Conservation (phyloP, 2,797 vertebrate species). For the Nannoperca australis region DNA sequence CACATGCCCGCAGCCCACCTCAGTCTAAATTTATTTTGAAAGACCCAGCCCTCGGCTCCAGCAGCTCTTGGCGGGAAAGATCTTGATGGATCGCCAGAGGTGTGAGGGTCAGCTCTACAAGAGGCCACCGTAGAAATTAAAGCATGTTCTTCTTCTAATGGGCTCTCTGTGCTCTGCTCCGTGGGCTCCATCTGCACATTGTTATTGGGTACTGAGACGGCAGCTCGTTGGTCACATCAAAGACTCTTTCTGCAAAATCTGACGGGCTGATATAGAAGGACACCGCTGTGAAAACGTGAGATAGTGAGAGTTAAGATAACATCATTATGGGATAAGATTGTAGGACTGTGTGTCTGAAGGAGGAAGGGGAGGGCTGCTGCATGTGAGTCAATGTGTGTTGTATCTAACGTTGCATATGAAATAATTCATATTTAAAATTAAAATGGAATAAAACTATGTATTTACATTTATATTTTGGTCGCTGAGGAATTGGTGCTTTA, state of each 20-base stretch:
- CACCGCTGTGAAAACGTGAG: conserved; percentile 46
- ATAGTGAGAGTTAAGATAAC: conserved; percentile 49
- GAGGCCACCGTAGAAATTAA: conserved; percentile 76
- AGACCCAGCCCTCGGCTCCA: conserved; percentile 35
- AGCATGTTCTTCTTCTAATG: conserved; percentile 74
- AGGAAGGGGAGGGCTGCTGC: not conserved
- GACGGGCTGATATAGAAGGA: conserved; percentile 45
- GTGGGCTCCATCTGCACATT: conserved; percentile 78
- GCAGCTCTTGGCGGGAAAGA: conserved; percentile 65
- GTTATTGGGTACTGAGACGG: conserved; percentile 73
- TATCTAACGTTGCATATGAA: not conserved
- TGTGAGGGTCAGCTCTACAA: conserved; percentile 82
- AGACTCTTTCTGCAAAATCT: conserved; percentile 36
- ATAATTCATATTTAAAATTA: not conserved
- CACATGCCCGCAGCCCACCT: conserved; percentile 18
- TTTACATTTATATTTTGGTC: too few species aligned
- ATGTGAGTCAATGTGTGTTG: not conserved
- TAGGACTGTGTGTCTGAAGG: conserved; percentile 8
- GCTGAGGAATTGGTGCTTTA: not conserved
- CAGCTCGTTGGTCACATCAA: conserved; percentile 80
- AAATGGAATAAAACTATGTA: not conserved
- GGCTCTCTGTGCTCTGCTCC: conserved; percentile 49
- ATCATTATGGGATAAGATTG: conserved; percentile 36
- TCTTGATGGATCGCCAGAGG: conserved; percentile 81
- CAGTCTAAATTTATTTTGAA: conserved; percentile 59